Evolutionary conservation across 2,888 invertebrate genomes (phyloP), one percentile per base, ranked within the genome.

Genomic region (Parapristionchus giblindavisi): DNA sequence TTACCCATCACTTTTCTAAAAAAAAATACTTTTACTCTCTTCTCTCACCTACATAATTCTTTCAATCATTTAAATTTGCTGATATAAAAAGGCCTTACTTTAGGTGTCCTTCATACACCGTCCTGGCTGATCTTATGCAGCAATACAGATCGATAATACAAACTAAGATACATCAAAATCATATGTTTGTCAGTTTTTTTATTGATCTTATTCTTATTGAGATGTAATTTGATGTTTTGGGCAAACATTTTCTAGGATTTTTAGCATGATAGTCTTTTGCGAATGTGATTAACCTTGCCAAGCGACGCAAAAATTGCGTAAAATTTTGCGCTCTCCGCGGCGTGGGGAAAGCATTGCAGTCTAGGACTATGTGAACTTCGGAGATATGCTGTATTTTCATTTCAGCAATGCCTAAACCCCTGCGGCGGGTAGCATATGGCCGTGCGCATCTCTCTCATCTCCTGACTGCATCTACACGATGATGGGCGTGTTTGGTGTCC

Each of bases 301-400:
- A 43, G 43, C 43, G 17, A 17, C 17, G 43, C 43, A 14, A 43
- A 14, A 43, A 43, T 8, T 43, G 43, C 43, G 43, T 43, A 14
- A 43, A 43, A 43, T 43, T 43, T 8, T 43, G 43, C n/a, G n/a
- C 43, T 14, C 43, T 43, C 11, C 43, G 43, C 43, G 43, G 43
- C 43, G 43, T 17, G 43, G 43, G 43, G 43, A 43, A 43, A 43
- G 43, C 43, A 43, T 8, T 17, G 17, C 54, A 70, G 38, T 51
- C 54, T 70, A 70, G 52, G 38, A 70, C 54, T 70, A 52, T 38
- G 70, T 54, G 70, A 70, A 38, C 54, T 38, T 54, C 70, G 70
- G 43, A 70, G 70, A 70, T 52, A 52, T 54, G 70, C 52, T 54
- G 70, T 52, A 70, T 70, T 70, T 38, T 70, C 54, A 70, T 54